A percentile compares a stretch with the other conserved stretches of the same genome.
phyloP scores from a whole-genome alignment of 1,140 invertebrate genomes.

The Protaetia brevitarsis region DNA sequence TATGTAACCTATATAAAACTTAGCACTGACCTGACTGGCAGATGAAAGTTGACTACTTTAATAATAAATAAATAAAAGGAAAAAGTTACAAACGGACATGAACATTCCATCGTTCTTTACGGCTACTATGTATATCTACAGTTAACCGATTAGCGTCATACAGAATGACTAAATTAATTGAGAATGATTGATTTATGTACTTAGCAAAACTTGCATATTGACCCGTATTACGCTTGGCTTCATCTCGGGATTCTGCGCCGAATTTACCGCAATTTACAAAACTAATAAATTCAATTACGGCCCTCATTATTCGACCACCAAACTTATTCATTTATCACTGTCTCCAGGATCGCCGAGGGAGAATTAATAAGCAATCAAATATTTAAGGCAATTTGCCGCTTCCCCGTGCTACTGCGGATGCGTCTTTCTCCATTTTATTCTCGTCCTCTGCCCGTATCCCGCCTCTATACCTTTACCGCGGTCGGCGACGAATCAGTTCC shows the following conservation, averaged over 20 bases:
- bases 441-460: not conserved
- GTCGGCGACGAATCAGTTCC: not conserved
- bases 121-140: too few relatives aligned
- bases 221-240: not conserved
- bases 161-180: not conserved
- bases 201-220: not conserved
- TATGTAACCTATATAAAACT: too few relatives aligned
- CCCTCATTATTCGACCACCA: not conserved
- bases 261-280: not conserved
- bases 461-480: not conserved
- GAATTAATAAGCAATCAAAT: slow-evolving; percentile 17
- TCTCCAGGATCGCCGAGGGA: not conserved
- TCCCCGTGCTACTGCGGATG: not conserved
- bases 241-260: not conserved
- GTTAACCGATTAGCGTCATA: too few relatives aligned
- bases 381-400: slow-evolving; percentile 1
- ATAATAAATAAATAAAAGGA: too few relatives aligned
- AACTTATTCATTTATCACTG: slow-evolving; percentile 13
- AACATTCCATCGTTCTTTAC: too few relatives aligned
- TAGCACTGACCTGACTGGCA: too few relatives aligned
- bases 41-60: too few relatives aligned
- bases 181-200: not conserved
- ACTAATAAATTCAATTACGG: slow-evolving; percentile 8
- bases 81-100: too few relatives aligned
- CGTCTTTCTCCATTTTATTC: not conserved